phyloP scores from a whole-genome alignment of 2,888 invertebrate genomes.

The Rhagium mordax region DNA sequence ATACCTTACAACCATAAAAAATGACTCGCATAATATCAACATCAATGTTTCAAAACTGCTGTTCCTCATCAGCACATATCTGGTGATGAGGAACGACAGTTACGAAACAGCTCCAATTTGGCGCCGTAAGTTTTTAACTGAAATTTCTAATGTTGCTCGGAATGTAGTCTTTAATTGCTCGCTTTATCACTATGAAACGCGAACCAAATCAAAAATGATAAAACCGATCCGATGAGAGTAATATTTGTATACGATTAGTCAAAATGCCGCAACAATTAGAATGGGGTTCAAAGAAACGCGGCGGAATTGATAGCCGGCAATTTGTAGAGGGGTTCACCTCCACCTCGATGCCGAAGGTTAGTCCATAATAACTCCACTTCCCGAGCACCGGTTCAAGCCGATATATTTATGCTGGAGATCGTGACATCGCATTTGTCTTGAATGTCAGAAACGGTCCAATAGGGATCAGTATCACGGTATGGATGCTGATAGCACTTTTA shows the following conservation, averaged over 20 bases:
- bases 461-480: conserved; percentile 52
- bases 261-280: conserved; percentile 43
- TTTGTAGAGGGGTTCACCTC: conserved; percentile 61
- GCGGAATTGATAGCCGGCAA: conserved; percentile 64
- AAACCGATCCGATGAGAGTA: background rate
- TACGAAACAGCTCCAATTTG: no score
- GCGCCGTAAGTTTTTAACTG: no score
- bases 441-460: conserved; percentile 58
- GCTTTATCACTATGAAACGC: background rate
- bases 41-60: no score
- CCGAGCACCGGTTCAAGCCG: conserved; percentile 61
- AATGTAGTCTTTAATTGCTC: background rate
- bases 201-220: background rate
- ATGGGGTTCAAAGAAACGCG: conserved; percentile 56
- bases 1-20: no score
- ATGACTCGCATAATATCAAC: no score
- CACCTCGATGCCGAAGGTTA: conserved; percentile 65
- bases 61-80: no score
- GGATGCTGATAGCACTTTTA: conserved; percentile 58
- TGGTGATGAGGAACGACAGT: no score
- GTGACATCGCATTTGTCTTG: conserved; percentile 67
- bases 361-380: conserved; percentile 65
- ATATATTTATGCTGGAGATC: conserved; percentile 68
- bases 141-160: no score
- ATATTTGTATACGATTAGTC: conserved; percentile 41